phyloP scores from a whole-genome alignment of 2,888 invertebrate genomes.

The Hyppa rectilinea region DNA sequence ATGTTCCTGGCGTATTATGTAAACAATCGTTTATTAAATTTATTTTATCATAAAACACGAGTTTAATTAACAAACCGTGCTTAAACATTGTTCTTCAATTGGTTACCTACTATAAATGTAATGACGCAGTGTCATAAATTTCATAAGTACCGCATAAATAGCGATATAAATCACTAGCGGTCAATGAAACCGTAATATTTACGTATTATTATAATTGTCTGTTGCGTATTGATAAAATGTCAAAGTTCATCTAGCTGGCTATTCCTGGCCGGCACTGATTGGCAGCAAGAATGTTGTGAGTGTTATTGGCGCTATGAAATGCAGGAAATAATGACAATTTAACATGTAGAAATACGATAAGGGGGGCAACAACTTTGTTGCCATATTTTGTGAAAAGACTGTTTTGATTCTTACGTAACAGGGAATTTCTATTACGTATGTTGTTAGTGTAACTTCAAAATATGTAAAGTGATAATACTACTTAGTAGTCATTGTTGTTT shows the following conservation, averaged over 20 bases:
- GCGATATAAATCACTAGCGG: conserved; percentile 58
- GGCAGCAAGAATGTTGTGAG: conserved; percentile 47
- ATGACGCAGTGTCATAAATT: conserved; percentile 42
- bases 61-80: conserved; percentile 41
- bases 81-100: conserved; percentile 39
- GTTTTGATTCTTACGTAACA: background rate
- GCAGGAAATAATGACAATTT: conserved; percentile 50
- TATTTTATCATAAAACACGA: conserved; percentile 32
- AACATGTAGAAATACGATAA: conserved; percentile 31
- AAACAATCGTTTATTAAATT: conserved; percentile 46
- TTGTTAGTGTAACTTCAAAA: background rate
- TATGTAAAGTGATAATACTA: background rate
- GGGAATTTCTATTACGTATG: background rate
- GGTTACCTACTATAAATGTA: conserved; percentile 43
- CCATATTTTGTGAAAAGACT: conserved; percentile 7
- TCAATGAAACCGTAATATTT: conserved; percentile 63
- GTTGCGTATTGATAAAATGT: conserved; percentile 62
- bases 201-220: conserved; percentile 52
- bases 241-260: conserved; percentile 62
- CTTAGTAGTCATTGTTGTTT: background rate
- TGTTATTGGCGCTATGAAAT: conserved; percentile 55
- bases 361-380: background rate
- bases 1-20: conserved; percentile 12
- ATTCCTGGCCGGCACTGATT: conserved; percentile 57
- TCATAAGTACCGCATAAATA: conserved; percentile 43